Evolutionary conservation across 2,888 invertebrate species (phyloP), one percentile per base, ranked within the genome.

Genomic region (Trichopria drosophilae): DNA sequence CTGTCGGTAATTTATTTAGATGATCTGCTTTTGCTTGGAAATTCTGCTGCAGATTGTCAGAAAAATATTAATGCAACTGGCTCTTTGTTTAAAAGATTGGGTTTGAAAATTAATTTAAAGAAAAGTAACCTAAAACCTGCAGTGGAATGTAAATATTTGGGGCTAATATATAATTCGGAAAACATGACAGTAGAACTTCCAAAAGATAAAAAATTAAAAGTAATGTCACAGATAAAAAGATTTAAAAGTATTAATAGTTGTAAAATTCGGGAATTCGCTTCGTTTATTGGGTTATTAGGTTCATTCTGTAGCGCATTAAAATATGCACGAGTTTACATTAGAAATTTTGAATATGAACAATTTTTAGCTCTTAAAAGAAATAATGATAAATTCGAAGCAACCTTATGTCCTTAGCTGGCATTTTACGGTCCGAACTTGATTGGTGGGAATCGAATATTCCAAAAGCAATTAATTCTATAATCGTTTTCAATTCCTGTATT

Each of bases 391-490:
- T 54, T 32, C 23, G 49, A 54, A 24, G 12, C 12, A 20, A 35
- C 28, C 16, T 18, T 10, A 43, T 52, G 42, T 13, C 4, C 9
- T 6, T 56, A 6, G 13, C 44, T 16, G 7, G 15, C 9, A 9
- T 4, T 20, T 29, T 40, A 7, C 32, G 35, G n/a, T 9, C 23
- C 10, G 55, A 57, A 13, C 39, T 57, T 22, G 12, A 9, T n/a
- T 56, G 59, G 54, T 56, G 58, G 56, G 54, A 24, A 1, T 29
- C 55, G 12, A 34, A 34, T 15, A 34, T 34, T 4, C 18, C 15
- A 6, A 19, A 10, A 4, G 41, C 50, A 26, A 44, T 40, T 10
- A 58, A 40, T 3, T 37, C 44, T 24, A 26, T 41, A 3, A 13
- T 50, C 9, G 9, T 36, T 15, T 26, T 15, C n/a, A 10, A 19